These are phyloP conservation scores for Drosophila anceps DNA, from an alignment of 2,888 invertebrate species.

Conservation along the genomic window DNA sequence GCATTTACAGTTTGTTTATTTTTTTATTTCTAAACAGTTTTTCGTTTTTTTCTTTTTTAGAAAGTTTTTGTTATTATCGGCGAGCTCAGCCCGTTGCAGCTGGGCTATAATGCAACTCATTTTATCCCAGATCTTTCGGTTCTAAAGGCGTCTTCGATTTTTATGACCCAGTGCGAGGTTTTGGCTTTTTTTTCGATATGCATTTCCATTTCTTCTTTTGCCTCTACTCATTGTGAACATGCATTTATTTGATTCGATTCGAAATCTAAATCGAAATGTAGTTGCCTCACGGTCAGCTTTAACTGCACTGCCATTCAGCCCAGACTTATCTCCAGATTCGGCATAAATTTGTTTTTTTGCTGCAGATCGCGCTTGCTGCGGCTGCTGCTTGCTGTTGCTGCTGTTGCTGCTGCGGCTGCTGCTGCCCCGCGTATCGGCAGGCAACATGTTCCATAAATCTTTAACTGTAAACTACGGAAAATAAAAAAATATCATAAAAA, in stretches of 20 bases:
- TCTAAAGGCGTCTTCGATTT: slow-evolving; percentile 58
- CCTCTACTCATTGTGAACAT: neutral
- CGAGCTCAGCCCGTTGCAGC: slow-evolving; percentile 23
- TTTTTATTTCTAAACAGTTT: slow-evolving; percentile 28
- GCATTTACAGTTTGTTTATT: slow-evolving; percentile 72
- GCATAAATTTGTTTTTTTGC: slow-evolving; percentile 51
- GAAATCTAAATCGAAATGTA: slow-evolving; percentile 57
- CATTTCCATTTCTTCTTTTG: slow-evolving; percentile 46
- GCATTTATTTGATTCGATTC: slow-evolving; percentile 55
- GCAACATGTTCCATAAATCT: slow-evolving; percentile 76
- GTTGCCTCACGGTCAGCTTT: slow-evolving; percentile 38
- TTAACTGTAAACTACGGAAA: slow-evolving; percentile 64
- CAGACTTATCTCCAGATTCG: slow-evolving; percentile 38
- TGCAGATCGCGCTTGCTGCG: slow-evolving; percentile 11
- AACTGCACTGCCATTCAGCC: slow-evolving; percentile 16
- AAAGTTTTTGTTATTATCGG: slow-evolving; percentile 57
- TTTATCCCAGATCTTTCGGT: slow-evolving; percentile 28
- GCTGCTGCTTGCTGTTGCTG: neutral
- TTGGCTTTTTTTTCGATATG: slow-evolving; percentile 17
- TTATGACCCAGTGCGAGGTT: slow-evolving; percentile 56
- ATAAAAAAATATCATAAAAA: slow-evolving; percentile 37
- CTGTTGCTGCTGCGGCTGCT: slow-evolving; percentile 58
- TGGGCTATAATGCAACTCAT: slow-evolving; percentile 21
- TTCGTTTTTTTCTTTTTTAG: slow-evolving; percentile 53
- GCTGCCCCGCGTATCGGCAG: slow-evolving; percentile 68